A percentile compares a stretch with the other conserved stretches of the same genome.
phyloP scores from a whole-genome alignment of 2,888 invertebrate genomes.

The Argynnis bischoffii region DNA sequence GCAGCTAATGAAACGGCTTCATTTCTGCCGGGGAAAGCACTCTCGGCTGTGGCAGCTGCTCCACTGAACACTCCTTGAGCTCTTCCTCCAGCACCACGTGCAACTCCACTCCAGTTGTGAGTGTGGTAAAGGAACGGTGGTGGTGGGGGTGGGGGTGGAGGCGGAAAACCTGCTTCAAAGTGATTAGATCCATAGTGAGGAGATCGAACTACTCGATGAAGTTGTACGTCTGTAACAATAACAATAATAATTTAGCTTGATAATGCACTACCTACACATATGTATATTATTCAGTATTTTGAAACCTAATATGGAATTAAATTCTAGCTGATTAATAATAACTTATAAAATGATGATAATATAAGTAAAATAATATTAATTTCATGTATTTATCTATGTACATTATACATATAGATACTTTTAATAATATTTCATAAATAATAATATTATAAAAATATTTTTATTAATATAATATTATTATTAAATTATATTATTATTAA shows the following conservation, averaged over 20 bases:
- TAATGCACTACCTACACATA: not conserved
- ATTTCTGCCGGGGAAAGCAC: slow-evolving; percentile 45
- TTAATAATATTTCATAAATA: not conserved
- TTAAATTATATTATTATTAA: too few species aligned
- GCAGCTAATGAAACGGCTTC: slow-evolving; percentile 50
- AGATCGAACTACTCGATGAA: slow-evolving; percentile 49
- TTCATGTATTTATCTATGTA: too few species aligned
- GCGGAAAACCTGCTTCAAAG: slow-evolving; percentile 30
- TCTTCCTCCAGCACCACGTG: slow-evolving; percentile 49
- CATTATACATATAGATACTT: too few species aligned
- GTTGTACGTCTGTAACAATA: slow-evolving; percentile 46
- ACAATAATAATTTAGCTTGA: not conserved
- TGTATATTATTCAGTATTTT: too few species aligned
- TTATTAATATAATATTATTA: too few species aligned
- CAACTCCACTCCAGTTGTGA: slow-evolving; percentile 62
- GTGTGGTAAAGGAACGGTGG: slow-evolving; percentile 52
- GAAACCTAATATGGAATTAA: too few species aligned
- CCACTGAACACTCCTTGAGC: slow-evolving; percentile 60
- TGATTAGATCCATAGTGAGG: slow-evolving; percentile 40
- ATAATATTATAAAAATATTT: too few species aligned
- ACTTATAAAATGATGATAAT: too few species aligned
- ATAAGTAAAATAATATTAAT: too few species aligned
- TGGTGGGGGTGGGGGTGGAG: slow-evolving; percentile 38
- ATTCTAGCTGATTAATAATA: too few species aligned
- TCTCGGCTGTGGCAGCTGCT: slow-evolving; percentile 52